These are phyloP conservation scores for Paramacrobiotus metropolitanus DNA, from an alignment of 1,140 invertebrate species.

Conservation along the genomic window DNA sequence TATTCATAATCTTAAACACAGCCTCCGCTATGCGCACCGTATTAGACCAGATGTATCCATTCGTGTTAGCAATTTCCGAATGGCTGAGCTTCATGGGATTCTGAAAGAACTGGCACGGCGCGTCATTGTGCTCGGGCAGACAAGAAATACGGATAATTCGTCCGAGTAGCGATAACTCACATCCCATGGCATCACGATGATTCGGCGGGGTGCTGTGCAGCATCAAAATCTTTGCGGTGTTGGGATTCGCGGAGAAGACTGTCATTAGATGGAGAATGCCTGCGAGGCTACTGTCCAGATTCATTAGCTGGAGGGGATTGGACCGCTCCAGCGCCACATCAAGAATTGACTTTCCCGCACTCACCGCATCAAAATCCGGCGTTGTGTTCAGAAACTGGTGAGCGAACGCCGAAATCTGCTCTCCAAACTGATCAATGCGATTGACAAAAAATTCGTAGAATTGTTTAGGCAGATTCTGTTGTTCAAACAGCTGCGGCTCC, in stretches of 20 bases:
- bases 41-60: background rate
- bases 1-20: background rate
- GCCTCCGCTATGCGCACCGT: background rate
- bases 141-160: background rate
- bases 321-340: background rate
- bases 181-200: background rate
- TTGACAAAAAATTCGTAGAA: background rate
- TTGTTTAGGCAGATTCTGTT: background rate
- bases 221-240: background rate
- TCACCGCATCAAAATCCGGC: background rate
- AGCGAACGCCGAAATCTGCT: background rate
- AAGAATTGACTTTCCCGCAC: background rate
- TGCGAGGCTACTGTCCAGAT: background rate
- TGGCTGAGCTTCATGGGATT: background rate
- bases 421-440: background rate
- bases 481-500: background rate
- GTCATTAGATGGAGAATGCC: background rate
- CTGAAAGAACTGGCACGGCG: background rate
- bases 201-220: background rate
- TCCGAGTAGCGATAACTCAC: background rate
- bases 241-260: background rate
- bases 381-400: background rate
- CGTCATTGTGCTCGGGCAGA: background rate
- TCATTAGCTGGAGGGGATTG: background rate
- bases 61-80: background rate